Percentiles rank a stretch among this genome's conserved stretches.
phyloP scores from a whole-genome alignment of 2,113 vertebrate genomes.

The Oryzias celebensis region DNA sequence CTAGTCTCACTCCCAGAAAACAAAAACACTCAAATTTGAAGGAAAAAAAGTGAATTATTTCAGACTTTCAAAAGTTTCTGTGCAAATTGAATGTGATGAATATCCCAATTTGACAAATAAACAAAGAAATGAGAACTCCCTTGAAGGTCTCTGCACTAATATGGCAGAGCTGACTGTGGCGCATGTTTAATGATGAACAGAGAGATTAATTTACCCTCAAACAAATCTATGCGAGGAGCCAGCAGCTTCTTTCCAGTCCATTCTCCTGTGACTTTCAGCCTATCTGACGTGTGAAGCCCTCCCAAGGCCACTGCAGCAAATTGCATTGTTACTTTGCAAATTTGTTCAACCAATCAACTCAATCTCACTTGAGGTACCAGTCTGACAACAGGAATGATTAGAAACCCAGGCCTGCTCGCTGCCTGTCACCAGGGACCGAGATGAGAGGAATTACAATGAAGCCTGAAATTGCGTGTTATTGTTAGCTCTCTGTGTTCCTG shows the following conservation, averaged over 20 bases:
- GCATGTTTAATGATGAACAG: slow-evolving; percentile 31
- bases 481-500: slow-evolving; percentile 48
- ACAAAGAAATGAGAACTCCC: no score
- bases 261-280: slow-evolving; percentile 30
- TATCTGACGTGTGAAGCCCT: slow-evolving; percentile 34
- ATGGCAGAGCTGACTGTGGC: slow-evolving; percentile 1
- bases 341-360: slow-evolving; percentile 77
- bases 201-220: slow-evolving; percentile 36
- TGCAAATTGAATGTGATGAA: no score
- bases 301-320: slow-evolving; percentile 59
- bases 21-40: no score
- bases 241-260: slow-evolving; percentile 9
- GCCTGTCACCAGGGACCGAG: slow-evolving; percentile 57
- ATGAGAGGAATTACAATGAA: slow-evolving; percentile 76
- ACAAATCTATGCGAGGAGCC: slow-evolving; percentile 26
- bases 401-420: slow-evolving; percentile 59
- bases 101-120: no score
- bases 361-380: slow-evolving; percentile 69
- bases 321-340: slow-evolving; percentile 79
- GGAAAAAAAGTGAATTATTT: no score
- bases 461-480: slow-evolving; percentile 65
- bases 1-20: no score
- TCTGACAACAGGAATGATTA: slow-evolving; percentile 76
- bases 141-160: background rate
- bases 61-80: no score